Evolutionary conservation across 2,888 invertebrate species (phyloP).

Genomic region (Cryptocephalus moraei): DNA sequence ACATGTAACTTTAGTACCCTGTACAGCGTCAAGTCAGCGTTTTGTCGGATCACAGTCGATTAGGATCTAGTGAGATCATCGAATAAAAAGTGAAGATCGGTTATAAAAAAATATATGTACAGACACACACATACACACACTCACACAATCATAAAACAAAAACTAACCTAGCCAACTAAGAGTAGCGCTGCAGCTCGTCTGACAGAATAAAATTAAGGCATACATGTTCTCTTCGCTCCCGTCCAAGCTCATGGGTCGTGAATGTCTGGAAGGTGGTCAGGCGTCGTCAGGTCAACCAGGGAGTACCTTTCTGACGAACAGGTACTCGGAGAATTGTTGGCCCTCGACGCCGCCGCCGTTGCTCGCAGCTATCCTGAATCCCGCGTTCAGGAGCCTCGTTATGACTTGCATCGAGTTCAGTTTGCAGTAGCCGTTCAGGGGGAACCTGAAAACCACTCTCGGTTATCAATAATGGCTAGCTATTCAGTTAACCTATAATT

Average conservation of each 20-base stretch:
- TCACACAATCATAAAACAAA: not conserved
- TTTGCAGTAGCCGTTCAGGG: slow-evolving; percentile 81
- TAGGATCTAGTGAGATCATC: slow-evolving; percentile 20
- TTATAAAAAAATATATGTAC: not conserved
- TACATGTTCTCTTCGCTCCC: not conserved
- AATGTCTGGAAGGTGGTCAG: slow-evolving; percentile 1
- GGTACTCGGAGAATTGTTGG: slow-evolving; percentile 82
- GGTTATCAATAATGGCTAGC: too few relatives aligned
- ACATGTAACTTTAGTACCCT: not conserved
- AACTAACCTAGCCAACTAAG: not conserved
- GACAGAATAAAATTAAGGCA: not conserved
- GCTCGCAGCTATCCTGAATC: slow-evolving; percentile 70
- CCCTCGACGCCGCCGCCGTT: slow-evolving; percentile 82
- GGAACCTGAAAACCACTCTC: slow-evolving; percentile 27
- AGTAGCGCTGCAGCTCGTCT: not conserved
- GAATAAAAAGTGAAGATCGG: slow-evolving; percentile 2
- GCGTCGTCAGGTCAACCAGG: slow-evolving; percentile 28
- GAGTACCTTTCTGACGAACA: slow-evolving; percentile 53
- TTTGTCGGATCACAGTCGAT: slow-evolving; percentile 25
- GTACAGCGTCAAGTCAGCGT: not conserved
- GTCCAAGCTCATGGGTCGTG: not conserved
- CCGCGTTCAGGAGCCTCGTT: slow-evolving; percentile 66
- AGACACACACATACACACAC: not conserved
- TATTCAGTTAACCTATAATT: too few relatives aligned
- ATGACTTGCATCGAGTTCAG: slow-evolving; percentile 83